phyloP scores from a whole-genome alignment of 2,888 invertebrate genomes.

The Spodoptera littoralis region DNA sequence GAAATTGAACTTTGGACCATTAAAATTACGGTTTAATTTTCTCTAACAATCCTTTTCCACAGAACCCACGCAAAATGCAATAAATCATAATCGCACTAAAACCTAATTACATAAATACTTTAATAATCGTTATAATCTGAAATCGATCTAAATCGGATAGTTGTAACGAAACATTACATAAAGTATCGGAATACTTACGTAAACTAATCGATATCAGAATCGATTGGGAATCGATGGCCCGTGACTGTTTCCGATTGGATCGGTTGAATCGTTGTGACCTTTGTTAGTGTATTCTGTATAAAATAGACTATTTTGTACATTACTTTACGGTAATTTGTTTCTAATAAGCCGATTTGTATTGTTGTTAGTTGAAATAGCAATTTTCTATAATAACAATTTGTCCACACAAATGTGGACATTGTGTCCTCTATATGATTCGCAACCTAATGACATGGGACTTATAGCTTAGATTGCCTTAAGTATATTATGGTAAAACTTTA shows the following conservation, averaged over 20 bases:
- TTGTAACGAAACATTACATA: conserved; percentile 47
- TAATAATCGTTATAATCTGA: conserved; percentile 33
- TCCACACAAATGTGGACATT: too few species aligned
- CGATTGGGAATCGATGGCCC: conserved; percentile 50
- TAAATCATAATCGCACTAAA: conserved; percentile 19
- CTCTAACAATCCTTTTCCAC: too few species aligned
- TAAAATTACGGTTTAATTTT: neutral
- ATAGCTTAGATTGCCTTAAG: too few species aligned
- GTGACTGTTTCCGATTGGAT: conserved; percentile 59
- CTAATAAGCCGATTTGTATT: too few species aligned
- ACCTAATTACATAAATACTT: conserved; percentile 43
- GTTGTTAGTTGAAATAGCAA: too few species aligned
- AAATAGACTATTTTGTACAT: too few species aligned
- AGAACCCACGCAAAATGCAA: neutral
- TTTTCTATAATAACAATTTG: too few species aligned
- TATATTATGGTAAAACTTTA: too few species aligned
- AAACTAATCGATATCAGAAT: conserved; percentile 44
- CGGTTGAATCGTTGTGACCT: conserved; percentile 53
- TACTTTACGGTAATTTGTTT: too few species aligned
- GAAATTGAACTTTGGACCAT: neutral
- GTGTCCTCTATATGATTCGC: too few species aligned
- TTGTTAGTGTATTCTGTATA: conserved; percentile 22
- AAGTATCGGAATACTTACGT: conserved; percentile 53
- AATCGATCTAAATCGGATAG: conserved; percentile 37
- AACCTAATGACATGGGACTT: too few species aligned